Conservation (phyloP, 2,113 vertebrate genomes). For the Xenopus laevis region DNA sequence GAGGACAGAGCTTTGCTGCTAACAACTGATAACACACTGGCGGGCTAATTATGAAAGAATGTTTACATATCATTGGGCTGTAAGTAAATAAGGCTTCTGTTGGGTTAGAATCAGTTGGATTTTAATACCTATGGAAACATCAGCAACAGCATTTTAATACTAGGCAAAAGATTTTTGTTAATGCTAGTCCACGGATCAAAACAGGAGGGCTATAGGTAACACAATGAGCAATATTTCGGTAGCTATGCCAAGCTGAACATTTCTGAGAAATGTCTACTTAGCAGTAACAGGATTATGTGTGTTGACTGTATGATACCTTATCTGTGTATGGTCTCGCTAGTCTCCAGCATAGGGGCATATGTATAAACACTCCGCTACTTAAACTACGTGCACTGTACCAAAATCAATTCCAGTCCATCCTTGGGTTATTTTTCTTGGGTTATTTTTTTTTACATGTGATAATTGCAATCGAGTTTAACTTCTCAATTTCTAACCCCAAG, state of each 20-base stretch:
- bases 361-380: no score
- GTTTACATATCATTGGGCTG: constrained; percentile 38
- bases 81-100: not conserved
- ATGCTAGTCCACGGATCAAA: constrained; percentile 46
- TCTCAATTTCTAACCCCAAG: no score
- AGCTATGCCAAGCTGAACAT: not conserved
- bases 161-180: constrained; percentile 43
- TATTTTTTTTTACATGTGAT: no score
- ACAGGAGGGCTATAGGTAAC: constrained; percentile 51
- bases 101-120: not conserved
- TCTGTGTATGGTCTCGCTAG: not conserved
- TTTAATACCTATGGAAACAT: constrained; percentile 44
- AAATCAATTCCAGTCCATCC: not conserved
- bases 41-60: constrained; percentile 1
- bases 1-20: constrained; percentile 61
- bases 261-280: not conserved
- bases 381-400: no score
- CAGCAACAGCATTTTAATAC: constrained; percentile 42
- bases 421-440: no score
- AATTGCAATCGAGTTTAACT: no score
- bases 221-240: constrained; percentile 54
- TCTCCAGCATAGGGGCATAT: constrained; percentile 1
- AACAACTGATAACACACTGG: constrained; percentile 56
- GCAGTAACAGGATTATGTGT: not conserved
- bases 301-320: not conserved